These are phyloP conservation scores for Pyxicephalus adspersus DNA, from an alignment of 2,113 vertebrate species.

Conservation along the genomic window DNA sequence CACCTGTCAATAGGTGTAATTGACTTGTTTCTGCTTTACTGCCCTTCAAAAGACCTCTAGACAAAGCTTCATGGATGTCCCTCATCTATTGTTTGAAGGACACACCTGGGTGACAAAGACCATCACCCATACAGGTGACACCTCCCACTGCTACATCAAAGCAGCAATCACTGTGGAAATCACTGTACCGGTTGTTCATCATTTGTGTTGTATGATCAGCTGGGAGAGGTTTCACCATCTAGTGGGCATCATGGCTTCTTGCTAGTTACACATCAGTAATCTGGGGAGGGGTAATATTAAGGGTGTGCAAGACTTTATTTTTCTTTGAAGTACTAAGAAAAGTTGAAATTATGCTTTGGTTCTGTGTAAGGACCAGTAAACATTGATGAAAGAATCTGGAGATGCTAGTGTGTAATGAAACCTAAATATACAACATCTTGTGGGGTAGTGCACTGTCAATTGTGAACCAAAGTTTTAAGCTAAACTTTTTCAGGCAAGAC, in stretches of 20 bases:
- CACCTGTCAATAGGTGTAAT: constrained; percentile 51
- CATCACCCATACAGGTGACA: constrained; percentile 25
- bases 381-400: no score
- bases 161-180: background rate
- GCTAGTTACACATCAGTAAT: constrained; percentile 19
- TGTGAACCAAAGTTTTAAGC: no score
- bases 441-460: no score
- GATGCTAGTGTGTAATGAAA: no score
- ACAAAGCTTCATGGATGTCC: constrained; percentile 44
- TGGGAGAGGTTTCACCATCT: constrained; percentile 11
- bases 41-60: constrained; percentile 47
- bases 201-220: constrained; percentile 14
- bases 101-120: constrained; percentile 56
- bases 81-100: constrained; percentile 51
- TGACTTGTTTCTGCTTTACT: constrained; percentile 50
- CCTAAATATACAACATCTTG: no score
- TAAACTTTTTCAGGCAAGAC: no score
- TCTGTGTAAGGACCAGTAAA: background rate
- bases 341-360: background rate
- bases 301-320: constrained; percentile 13
- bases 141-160: constrained; percentile 47
- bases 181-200: constrained; percentile 25
- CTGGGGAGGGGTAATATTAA: constrained; percentile 1
- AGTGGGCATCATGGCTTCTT: background rate
- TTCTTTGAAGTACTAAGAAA: constrained; percentile 34